Conservation (phyloP, 2,888 invertebrate genomes). For the Cerastis leucographa region DNA sequence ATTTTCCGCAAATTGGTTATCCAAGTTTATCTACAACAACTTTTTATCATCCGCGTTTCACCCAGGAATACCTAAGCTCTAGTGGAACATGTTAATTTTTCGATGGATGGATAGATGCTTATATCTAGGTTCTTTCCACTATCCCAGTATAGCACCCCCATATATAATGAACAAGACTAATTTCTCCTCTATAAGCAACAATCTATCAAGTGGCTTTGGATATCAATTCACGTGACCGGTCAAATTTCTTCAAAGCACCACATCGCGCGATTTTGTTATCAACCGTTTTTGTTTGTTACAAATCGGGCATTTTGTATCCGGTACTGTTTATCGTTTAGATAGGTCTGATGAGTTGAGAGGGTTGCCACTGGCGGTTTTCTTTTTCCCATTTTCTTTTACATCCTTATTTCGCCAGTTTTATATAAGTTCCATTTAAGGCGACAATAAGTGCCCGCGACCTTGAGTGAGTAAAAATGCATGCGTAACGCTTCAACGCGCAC, state of each 20-base stretch:
- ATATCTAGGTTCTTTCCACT: not conserved
- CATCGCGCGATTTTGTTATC: constrained; percentile 26
- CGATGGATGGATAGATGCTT: not conserved
- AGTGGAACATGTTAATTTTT: not conserved
- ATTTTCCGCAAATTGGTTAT: not conserved
- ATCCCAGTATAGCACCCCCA: not conserved
- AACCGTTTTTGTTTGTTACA: constrained; percentile 17
- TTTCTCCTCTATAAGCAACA: not conserved
- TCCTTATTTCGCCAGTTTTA: not conserved
- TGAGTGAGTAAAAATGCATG: no score
- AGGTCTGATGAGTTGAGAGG: not conserved
- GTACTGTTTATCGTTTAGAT: not conserved
- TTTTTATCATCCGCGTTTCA: not conserved
- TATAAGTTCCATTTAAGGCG: not conserved
- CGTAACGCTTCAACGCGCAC: no score
- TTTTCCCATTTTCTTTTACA: not conserved
- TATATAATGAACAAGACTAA: not conserved
- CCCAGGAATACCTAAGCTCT: not conserved
- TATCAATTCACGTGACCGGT: not conserved
- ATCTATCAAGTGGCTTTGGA: not conserved
- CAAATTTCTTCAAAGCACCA: constrained; percentile 7
- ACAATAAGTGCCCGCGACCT: no score
- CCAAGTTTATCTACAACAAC: not conserved
- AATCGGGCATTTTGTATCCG: constrained; percentile 12
- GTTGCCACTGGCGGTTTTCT: not conserved